Conservation (phyloP, 2,113 vertebrate species). For the Pristiophorus japonicus region DNA sequence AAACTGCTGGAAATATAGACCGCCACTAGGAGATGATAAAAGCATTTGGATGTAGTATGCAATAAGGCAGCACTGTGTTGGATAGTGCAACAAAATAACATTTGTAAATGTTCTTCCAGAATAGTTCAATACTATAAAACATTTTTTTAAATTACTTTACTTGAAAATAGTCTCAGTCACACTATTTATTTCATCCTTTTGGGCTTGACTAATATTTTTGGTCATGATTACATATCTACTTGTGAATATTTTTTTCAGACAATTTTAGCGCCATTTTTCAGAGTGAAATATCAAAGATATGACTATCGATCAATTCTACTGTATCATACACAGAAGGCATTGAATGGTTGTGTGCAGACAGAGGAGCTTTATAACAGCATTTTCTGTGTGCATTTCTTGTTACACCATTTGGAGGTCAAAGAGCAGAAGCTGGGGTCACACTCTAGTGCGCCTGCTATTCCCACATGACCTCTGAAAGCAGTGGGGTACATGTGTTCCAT, state of each 20-base stretch:
- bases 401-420: not conserved
- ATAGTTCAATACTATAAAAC: not conserved
- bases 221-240: not conserved
- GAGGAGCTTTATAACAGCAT: not conserved
- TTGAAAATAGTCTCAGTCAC: not conserved
- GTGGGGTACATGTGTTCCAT: not conserved
- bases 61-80: not conserved
- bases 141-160: not conserved
- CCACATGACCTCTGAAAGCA: not conserved
- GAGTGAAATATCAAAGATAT: not conserved
- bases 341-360: not conserved
- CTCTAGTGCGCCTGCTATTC: not conserved
- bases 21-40: not conserved
- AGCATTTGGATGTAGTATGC: not conserved
- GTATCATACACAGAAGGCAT: not conserved
- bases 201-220: not conserved
- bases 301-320: not conserved
- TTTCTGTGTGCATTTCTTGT: not conserved
- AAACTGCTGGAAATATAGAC: not conserved
- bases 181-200: not conserved
- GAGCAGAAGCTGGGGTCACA: not conserved
- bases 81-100: not conserved
- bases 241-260: not conserved
- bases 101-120: not conserved
- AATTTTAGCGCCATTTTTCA: not conserved